Evolutionary conservation across 2,888 invertebrate genomes (phyloP).

Genomic region (Himalopsyche anomala): DNA sequence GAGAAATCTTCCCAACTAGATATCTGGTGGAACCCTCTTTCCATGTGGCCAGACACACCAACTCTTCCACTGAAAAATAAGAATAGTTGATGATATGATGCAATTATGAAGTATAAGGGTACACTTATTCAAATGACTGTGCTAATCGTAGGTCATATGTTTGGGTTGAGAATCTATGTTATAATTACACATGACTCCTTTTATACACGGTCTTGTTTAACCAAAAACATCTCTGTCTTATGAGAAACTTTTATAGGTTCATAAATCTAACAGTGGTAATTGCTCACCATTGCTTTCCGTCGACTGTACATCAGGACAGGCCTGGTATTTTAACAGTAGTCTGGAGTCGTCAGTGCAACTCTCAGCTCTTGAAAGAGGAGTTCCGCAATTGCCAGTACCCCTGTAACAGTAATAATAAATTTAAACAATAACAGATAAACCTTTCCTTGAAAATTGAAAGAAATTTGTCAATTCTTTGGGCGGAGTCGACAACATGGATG

Average conservation of each 20-base stretch:
- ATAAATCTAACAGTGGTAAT: conserved; percentile 45
- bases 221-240: no score
- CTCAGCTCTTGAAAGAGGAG: conserved; percentile 87
- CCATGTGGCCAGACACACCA: conserved; percentile 89
- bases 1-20: conserved; percentile 86
- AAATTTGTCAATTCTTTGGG: no score
- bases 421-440: neutral
- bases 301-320: conserved; percentile 86
- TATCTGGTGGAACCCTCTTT: conserved; percentile 89
- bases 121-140: no score
- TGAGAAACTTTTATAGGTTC: no score
- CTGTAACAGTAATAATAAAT: conserved; percentile 68
- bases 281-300: conserved; percentile 85
- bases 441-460: no score
- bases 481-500: neutral
- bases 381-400: conserved; percentile 84
- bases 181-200: no score
- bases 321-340: conserved; percentile 87
- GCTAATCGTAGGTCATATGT: no score
- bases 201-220: no score
- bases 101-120: no score
- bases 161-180: no score
- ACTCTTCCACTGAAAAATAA: conserved; percentile 82
- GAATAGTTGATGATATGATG: neutral
- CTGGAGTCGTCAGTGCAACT: conserved; percentile 90